Percentiles rank a stretch among this genome's conserved stretches.
Evolutionary conservation across 2,888 invertebrate species (phyloP).

Genomic region (Dynastes grantii): DNA sequence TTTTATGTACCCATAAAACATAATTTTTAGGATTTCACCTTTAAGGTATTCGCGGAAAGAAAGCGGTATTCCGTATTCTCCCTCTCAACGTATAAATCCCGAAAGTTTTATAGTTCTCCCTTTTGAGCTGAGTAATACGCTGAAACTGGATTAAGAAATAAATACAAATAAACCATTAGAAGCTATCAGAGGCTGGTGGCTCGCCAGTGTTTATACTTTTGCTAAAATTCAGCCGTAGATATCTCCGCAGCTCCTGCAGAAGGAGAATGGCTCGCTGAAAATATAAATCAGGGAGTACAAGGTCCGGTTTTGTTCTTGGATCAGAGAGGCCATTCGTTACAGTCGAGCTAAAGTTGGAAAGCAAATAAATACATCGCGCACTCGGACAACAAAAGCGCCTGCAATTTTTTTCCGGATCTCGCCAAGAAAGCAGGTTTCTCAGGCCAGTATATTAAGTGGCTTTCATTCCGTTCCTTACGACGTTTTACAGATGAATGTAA

Average conservation of each 20-base stretch:
- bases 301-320: slow-evolving; percentile 55
- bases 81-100: slow-evolving; percentile 25
- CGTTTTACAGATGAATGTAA: no score
- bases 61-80: not conserved
- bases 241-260: not conserved
- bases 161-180: slow-evolving; percentile 46
- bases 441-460: slow-evolving; percentile 7
- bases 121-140: slow-evolving; percentile 32
- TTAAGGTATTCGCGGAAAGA: not conserved
- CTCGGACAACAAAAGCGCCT: slow-evolving; percentile 33
- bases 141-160: slow-evolving; percentile 46
- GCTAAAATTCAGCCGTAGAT: slow-evolving; percentile 22
- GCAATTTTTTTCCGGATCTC: slow-evolving; percentile 7
- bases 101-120: slow-evolving; percentile 42
- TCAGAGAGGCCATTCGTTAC: slow-evolving; percentile 57
- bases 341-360: slow-evolving; percentile 53
- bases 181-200: slow-evolving; percentile 13
- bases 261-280: slow-evolving; percentile 50
- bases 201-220: slow-evolving; percentile 26
- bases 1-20: no score
- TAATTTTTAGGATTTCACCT: not conserved
- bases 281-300: slow-evolving; percentile 55
- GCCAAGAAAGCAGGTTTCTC: slow-evolving; percentile 4
- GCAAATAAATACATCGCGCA: slow-evolving; percentile 49
- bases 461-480: slow-evolving; percentile 3